Evolutionary conservation across 2,113 vertebrate genomes (phyloP).

Genomic region (Tragelaphus strepsiceros): DNA sequence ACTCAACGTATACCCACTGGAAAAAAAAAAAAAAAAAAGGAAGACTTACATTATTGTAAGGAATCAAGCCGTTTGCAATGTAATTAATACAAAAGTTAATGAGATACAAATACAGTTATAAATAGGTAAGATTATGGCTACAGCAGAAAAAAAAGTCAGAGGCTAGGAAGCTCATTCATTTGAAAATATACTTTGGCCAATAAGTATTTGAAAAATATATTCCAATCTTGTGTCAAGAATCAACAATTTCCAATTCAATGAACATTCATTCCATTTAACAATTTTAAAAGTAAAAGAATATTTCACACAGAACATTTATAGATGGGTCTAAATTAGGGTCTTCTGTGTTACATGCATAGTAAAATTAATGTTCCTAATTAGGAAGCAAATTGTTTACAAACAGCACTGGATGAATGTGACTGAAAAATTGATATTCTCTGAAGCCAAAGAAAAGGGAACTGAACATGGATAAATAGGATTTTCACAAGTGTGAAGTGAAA

Average conservation of each 20-base stretch:
- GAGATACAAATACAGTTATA: not conserved
- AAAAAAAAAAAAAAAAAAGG: not conserved
- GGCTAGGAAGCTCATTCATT: not conserved
- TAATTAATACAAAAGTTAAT: not conserved
- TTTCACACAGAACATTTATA: not conserved
- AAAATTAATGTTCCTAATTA: not conserved
- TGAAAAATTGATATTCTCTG: not conserved
- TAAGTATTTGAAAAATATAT: not conserved
- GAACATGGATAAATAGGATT: not conserved
- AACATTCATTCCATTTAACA: not conserved
- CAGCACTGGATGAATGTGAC: not conserved
- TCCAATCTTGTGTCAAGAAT: not conserved
- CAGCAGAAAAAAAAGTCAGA: not conserved
- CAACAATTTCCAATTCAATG: not conserved
- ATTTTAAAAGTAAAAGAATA: not conserved
- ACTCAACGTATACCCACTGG: not conserved
- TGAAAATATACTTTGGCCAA: not conserved
- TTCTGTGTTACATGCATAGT: not conserved
- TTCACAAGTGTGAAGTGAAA: not conserved
- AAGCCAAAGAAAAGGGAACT: not conserved
- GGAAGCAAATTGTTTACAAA: not conserved
- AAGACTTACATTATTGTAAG: not conserved
- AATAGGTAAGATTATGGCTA: not conserved
- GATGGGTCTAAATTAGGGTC: not conserved
- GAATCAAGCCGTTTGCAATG: not conserved